phyloP scores from a whole-genome alignment of 2,888 invertebrate genomes.

The Prenolepis imparis region DNA sequence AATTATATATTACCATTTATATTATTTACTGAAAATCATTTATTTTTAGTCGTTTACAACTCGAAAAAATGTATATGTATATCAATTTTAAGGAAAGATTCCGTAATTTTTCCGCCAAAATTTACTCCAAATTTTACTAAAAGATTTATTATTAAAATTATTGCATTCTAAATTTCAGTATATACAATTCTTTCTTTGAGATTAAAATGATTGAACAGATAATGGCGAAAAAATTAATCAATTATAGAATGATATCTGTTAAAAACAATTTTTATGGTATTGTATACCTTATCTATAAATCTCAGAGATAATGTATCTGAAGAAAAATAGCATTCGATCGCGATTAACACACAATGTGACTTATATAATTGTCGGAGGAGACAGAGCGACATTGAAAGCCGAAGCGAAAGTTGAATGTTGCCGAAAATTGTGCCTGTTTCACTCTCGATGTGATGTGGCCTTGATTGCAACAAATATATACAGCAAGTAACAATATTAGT shows the following conservation, averaged over 20 bases:
- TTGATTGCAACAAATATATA: background rate
- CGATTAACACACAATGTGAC: background rate
- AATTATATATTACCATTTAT: background rate
- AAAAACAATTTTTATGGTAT: slow-evolving; percentile 8
- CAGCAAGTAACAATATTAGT: background rate
- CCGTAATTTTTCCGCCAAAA: background rate
- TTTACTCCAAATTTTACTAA: background rate
- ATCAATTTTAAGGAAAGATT: background rate
- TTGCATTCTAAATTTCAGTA: background rate
- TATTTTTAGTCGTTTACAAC: background rate
- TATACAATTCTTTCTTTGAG: background rate
- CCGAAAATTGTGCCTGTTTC: background rate
- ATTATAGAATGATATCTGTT: slow-evolving; percentile 10
- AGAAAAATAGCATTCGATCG: slow-evolving; percentile 7
- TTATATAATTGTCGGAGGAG: slow-evolving; percentile 8
- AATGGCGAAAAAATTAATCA: slow-evolving; percentile 3
- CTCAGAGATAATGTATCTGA: background rate
- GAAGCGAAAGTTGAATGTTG: slow-evolving; percentile 12
- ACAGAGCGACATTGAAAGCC: background rate
- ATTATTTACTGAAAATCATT: background rate
- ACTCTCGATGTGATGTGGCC: slow-evolving; percentile 27
- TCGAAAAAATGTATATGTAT: background rate
- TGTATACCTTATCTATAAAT: background rate
- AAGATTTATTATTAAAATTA: background rate
- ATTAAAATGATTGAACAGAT: slow-evolving; percentile 13